Conservation (phyloP, 2,113 vertebrate species). For the Drymodes brunneopygia region DNA sequence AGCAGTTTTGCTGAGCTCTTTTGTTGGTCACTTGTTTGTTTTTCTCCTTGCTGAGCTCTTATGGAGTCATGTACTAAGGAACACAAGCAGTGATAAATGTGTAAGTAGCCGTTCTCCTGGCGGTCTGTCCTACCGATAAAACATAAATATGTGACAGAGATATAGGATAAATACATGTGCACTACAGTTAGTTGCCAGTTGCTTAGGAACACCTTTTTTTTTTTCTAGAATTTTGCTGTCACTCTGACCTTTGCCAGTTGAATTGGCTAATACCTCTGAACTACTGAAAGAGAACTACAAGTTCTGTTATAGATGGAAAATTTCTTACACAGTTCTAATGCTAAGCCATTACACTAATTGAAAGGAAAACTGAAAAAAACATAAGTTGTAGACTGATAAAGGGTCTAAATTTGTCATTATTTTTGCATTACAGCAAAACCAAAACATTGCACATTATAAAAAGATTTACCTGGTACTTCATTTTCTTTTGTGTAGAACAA, state of each 20-base stretch:
- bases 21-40: not conserved
- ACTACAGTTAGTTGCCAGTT: not conserved
- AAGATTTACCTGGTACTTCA: not conserved
- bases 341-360: not conserved
- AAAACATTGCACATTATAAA: not conserved
- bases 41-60: not conserved
- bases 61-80: not conserved
- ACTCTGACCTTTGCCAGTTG: not conserved
- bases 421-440: not conserved
- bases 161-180: not conserved
- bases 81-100: not conserved
- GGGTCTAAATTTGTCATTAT: not conserved
- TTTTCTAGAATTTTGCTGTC: not conserved
- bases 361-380: not conserved
- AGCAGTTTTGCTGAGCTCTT: not conserved
- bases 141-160: not conserved
- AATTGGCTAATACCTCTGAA: not conserved
- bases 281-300: not conserved
- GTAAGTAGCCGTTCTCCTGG: not conserved
- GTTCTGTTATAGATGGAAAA: not conserved
- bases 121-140: not conserved
- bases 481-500: not conserved
- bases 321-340: not conserved
- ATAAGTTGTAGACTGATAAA: not conserved
- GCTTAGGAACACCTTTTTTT: not conserved